Evolutionary conservation across 2,888 invertebrate genomes (phyloP).

Genomic region (Drosophila macrospina): DNA sequence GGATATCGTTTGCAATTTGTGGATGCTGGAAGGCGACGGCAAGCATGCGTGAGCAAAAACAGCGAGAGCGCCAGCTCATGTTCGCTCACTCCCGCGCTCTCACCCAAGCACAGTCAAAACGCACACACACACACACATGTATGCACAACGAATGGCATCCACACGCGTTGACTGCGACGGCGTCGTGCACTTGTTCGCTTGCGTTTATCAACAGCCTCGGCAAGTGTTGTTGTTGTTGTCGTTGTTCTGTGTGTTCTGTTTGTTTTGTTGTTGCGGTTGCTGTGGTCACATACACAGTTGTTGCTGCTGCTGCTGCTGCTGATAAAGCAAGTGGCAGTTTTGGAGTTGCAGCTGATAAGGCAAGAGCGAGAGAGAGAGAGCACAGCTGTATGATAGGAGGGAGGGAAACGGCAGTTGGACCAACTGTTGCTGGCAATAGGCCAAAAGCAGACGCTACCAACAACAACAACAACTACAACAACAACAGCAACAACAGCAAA

Average conservation of each 20-base stretch:
- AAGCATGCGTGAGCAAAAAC: slow-evolving; percentile 32
- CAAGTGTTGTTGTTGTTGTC: slow-evolving; percentile 33
- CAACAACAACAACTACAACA: slow-evolving; percentile 7
- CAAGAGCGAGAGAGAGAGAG: background rate
- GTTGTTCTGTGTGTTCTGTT: too few species aligned
- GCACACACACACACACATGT: background rate
- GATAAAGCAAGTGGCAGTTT: slow-evolving; percentile 49
- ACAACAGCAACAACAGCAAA: slow-evolving; percentile 30
- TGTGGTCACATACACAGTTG: slow-evolving; percentile 27
- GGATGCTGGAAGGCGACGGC: slow-evolving; percentile 62
- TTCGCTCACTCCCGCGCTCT: background rate
- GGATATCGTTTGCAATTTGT: slow-evolving; percentile 45
- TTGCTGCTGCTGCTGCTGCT: slow-evolving; percentile 32
- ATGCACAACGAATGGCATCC: slow-evolving; percentile 41
- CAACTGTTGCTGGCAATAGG: slow-evolving; percentile 56
- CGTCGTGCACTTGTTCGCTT: slow-evolving; percentile 68
- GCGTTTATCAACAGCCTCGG: slow-evolving; percentile 49
- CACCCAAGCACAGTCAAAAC: slow-evolving; percentile 14
- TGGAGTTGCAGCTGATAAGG: slow-evolving; percentile 51
- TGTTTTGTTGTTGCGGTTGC: slow-evolving; percentile 26
- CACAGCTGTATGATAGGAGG: background rate
- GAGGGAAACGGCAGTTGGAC: slow-evolving; percentile 20
- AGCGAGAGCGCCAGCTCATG: slow-evolving; percentile 16
- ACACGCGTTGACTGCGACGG: slow-evolving; percentile 64
- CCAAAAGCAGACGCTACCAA: slow-evolving; percentile 36